Conservation (phyloP, 2,888 invertebrate genomes). For the Spodoptera littoralis region DNA sequence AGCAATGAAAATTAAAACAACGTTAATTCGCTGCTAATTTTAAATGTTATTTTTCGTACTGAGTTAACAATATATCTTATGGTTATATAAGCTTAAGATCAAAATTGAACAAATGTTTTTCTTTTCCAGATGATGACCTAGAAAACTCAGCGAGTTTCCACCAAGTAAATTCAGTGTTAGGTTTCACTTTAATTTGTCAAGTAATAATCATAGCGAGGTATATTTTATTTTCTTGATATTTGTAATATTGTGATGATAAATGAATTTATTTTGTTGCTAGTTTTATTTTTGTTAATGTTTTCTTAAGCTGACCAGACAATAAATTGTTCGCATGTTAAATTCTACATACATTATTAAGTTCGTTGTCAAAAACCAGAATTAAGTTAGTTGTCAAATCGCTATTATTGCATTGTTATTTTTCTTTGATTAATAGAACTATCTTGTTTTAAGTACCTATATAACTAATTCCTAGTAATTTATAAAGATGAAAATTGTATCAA, state of each 20-base stretch:
- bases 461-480: no score
- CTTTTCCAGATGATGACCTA: slow-evolving; percentile 76
- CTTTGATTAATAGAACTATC: not conserved
- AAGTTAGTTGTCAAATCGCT: slow-evolving; percentile 7
- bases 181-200: slow-evolving; percentile 62
- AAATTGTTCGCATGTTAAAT: slow-evolving; percentile 57
- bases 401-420: not conserved
- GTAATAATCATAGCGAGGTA: slow-evolving; percentile 62
- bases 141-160: slow-evolving; percentile 68
- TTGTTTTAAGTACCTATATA: no score
- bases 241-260: slow-evolving; percentile 43
- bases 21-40: slow-evolving; percentile 9
- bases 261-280: slow-evolving; percentile 45
- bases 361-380: slow-evolving; percentile 15
- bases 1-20: slow-evolving; percentile 5
- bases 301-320: slow-evolving; percentile 77
- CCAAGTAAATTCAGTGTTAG: slow-evolving; percentile 61
- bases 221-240: slow-evolving; percentile 71
- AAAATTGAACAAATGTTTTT: slow-evolving; percentile 14
- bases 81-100: slow-evolving; percentile 3
- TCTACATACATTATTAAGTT: slow-evolving; percentile 33
- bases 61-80: slow-evolving; percentile 23
- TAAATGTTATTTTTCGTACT: slow-evolving; percentile 8
- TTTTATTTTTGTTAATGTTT: slow-evolving; percentile 47
- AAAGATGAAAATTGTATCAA: no score